Evolutionary conservation across 2,113 vertebrate species (phyloP).

Genomic region (Brachyistius frenatus): DNA sequence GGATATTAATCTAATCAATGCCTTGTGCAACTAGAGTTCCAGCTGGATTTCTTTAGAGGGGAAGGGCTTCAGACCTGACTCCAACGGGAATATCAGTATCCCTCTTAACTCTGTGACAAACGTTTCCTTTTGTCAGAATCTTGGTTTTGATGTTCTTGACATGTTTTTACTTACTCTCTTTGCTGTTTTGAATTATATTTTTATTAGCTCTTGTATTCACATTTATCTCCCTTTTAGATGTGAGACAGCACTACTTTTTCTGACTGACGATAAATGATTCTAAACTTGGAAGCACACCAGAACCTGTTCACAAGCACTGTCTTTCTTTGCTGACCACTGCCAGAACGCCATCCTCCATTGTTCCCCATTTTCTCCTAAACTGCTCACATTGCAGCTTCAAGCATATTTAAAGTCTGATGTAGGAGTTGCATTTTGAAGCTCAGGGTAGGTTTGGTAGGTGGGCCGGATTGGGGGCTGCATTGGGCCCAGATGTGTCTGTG

Average conservation of each 20-base stretch:
- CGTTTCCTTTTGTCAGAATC: conserved; percentile 41
- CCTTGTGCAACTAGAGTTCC: conserved; percentile 54
- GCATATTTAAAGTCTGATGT: conserved; percentile 13
- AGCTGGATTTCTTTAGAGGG: conserved; percentile 65
- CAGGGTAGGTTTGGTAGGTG: conserved; percentile 30
- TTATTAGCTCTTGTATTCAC: conserved; percentile 35
- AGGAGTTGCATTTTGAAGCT: conserved; percentile 23
- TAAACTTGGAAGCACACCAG: conserved; percentile 15
- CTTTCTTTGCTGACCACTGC: not conserved
- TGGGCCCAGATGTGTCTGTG: conserved; percentile 63
- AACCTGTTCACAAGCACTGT: not conserved
- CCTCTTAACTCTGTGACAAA: conserved; percentile 35
- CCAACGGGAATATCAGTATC: conserved; percentile 64
- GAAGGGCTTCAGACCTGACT: conserved; percentile 46
- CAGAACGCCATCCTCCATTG: not conserved
- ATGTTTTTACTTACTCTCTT: conserved; percentile 17
- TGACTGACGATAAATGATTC: conserved; percentile 27
- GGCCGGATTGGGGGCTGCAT: not conserved
- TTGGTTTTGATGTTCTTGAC: conserved; percentile 38
- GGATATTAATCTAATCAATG: conserved; percentile 45
- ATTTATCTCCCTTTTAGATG: not conserved
- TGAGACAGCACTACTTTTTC: not conserved
- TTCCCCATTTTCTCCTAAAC: conserved; percentile 14
- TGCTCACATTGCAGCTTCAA: conserved; percentile 17
- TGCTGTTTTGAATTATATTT: conserved; percentile 3